Evolutionary conservation across 2,113 vertebrate genomes (phyloP).

Genomic region (Stigmatopora nigra): DNA sequence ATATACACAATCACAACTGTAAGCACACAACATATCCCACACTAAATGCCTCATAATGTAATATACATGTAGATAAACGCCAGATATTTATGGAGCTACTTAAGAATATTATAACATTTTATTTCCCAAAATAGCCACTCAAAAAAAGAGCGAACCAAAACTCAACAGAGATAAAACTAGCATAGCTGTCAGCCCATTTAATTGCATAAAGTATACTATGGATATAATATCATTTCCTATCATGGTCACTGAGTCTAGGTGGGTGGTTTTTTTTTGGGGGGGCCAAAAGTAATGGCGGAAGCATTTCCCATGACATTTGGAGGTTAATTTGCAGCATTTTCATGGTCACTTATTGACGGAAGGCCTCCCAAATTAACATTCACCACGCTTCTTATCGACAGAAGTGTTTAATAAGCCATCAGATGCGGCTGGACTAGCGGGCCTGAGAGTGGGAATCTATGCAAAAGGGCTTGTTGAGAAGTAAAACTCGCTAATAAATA

Average conservation of each 20-base stretch:
- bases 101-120: no score
- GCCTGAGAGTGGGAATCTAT: constrained; percentile 27
- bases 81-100: no score
- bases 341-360: constrained; percentile 72
- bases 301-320: constrained; percentile 75
- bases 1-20: no score
- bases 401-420: constrained; percentile 73
- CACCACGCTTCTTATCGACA: constrained; percentile 75
- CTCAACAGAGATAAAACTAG: no score
- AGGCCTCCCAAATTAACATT: constrained; percentile 69
- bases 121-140: no score
- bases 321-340: constrained; percentile 75
- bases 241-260: background rate
- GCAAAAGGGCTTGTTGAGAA: constrained; percentile 11
- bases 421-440: constrained; percentile 60
- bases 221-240: background rate
- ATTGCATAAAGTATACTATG: background rate
- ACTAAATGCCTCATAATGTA: no score
- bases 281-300: constrained; percentile 56
- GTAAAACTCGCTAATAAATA: constrained; percentile 37
- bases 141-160: no score
- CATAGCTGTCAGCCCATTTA: background rate
- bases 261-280: background rate
- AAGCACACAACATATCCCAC: no score
- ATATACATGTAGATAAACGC: no score